Evolutionary conservation across 2,797 vertebrate genomes (phyloP).

Genomic region (Crypturellus tataupa): DNA sequence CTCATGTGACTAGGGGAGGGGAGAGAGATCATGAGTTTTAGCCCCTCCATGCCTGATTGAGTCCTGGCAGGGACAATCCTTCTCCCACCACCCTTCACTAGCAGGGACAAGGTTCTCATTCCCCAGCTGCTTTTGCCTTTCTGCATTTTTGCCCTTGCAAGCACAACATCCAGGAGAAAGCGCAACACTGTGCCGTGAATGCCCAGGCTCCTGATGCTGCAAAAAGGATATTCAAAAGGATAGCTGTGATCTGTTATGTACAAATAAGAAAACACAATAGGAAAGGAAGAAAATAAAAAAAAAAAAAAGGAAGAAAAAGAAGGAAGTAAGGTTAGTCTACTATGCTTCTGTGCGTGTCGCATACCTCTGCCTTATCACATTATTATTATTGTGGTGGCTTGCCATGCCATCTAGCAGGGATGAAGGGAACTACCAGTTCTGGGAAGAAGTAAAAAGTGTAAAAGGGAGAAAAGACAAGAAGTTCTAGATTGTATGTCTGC

Average conservation of each 20-base stretch:
- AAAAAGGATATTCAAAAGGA: neutral
- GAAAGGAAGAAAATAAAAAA: constrained; percentile 10
- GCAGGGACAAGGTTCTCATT: neutral
- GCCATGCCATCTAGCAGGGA: constrained; percentile 77
- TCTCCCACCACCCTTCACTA: neutral
- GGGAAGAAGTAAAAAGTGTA: constrained; percentile 7
- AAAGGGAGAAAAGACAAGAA: neutral
- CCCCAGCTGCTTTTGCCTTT: fast-evolving
- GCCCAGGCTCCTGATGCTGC: neutral
- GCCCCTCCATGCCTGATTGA: neutral
- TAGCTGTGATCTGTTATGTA: neutral
- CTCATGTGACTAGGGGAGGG: fast-evolving
- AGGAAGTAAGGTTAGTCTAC: neutral
- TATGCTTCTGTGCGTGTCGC: neutral
- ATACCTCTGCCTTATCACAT: neutral
- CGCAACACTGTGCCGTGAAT: fast-evolving
- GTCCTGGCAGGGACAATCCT: neutral
- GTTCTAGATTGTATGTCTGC: neutral
- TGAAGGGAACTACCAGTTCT: constrained; percentile 51
- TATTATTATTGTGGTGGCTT: constrained; percentile 64
- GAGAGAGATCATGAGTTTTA: neutral
- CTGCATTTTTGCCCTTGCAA: neutral
- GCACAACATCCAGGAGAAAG: neutral
- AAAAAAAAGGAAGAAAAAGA: neutral
- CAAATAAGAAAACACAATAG: neutral